Conservation (phyloP, 2,797 vertebrate genomes). For the Danio kyathit region DNA sequence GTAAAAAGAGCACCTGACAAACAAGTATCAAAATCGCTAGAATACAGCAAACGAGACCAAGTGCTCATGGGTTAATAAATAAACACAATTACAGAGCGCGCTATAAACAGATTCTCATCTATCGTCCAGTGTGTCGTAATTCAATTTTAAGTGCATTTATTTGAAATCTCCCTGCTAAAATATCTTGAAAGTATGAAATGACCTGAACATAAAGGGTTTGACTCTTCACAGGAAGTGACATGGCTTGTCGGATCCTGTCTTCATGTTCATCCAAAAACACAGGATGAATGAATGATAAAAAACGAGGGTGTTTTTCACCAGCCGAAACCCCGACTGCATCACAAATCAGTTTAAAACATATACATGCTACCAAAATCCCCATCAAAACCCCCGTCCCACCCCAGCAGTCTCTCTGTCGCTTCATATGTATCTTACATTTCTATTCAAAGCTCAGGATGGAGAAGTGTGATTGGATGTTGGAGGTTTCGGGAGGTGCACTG, state of each 20-base stretch:
- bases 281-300: too few species aligned
- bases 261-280: too few species aligned
- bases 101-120: neutral
- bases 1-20: conserved; percentile 6
- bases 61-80: conserved; percentile 26
- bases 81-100: neutral
- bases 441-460: conserved; percentile 15
- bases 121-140: neutral
- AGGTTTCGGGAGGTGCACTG: conserved; percentile 75
- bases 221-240: conserved; percentile 8
- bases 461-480: neutral
- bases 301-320: neutral
- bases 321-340: conserved; percentile 13
- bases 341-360: conserved; percentile 34
- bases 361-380: conserved; percentile 37
- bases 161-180: conserved; percentile 34
- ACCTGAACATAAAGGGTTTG: conserved; percentile 12
- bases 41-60: conserved; percentile 5
- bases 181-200: conserved; percentile 16
- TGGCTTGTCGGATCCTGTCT: neutral
- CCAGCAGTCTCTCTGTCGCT: neutral
- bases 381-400: conserved; percentile 1
- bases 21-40: conserved; percentile 19
- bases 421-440: conserved; percentile 20
- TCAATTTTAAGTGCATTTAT: conserved; percentile 37